A percentile compares a stretch with the other conserved stretches of the same genome.
Conservation (phyloP, 1,140 invertebrate species). For the Drosophila parvula region DNA sequence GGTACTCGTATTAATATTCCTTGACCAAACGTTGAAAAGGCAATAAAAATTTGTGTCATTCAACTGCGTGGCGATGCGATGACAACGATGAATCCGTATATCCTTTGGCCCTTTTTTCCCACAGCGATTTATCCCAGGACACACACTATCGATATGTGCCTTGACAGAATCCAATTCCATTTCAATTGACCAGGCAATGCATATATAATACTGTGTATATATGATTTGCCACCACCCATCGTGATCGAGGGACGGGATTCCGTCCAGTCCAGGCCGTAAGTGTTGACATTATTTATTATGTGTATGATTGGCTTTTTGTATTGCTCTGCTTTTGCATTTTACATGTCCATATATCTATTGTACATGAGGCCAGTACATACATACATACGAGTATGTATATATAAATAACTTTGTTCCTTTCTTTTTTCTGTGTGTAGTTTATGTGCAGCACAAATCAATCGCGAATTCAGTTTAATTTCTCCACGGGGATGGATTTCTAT, state of each 20-base stretch:
- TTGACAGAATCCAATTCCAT: slow-evolving; percentile 80
- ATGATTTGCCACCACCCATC: slow-evolving; percentile 70
- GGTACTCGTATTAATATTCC: slow-evolving; percentile 17
- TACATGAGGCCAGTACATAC: slow-evolving; percentile 12
- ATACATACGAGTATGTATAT: no score
- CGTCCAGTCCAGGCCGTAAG: slow-evolving; percentile 45
- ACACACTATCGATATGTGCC: slow-evolving; percentile 59
- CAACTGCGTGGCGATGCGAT: slow-evolving; percentile 42
- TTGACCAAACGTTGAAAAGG: slow-evolving; percentile 52
- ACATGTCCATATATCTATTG: slow-evolving; percentile 6
- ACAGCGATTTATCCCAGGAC: slow-evolving; percentile 20
- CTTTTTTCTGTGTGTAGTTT: slow-evolving; percentile 5
- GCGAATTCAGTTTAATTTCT: slow-evolving; percentile 16
- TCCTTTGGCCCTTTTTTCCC: slow-evolving; percentile 6
- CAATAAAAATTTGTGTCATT: slow-evolving; percentile 79
- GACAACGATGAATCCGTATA: slow-evolving; percentile 31
- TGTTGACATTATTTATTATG: slow-evolving; percentile 81
- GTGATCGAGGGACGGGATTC: slow-evolving; percentile 20
- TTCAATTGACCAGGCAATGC: slow-evolving; percentile 79
- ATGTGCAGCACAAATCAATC: slow-evolving; percentile 17
- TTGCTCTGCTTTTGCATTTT: slow-evolving; percentile 26
- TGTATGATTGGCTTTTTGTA: slow-evolving; percentile 57
- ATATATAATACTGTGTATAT: slow-evolving; percentile 74
- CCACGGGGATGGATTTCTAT: background rate
- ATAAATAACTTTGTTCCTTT: slow-evolving; percentile 32